Evolutionary conservation across 2,797 vertebrate species (phyloP).

Genomic region (Sebastes elongatus): DNA sequence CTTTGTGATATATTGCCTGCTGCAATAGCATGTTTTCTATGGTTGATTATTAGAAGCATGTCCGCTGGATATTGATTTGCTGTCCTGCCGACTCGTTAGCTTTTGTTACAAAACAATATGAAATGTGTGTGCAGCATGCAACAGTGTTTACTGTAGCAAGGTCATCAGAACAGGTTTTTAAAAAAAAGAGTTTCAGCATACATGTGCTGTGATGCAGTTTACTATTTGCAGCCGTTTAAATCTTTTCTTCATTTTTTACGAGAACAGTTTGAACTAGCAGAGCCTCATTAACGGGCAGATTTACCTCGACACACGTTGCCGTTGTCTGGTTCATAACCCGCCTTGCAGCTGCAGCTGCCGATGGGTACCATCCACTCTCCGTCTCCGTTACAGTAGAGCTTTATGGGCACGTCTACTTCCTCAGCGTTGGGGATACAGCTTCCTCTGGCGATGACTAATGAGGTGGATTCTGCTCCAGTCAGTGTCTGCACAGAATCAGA

Average conservation of each 20-base stretch:
- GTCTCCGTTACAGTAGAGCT: slow-evolving; percentile 97
- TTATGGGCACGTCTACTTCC: slow-evolving; percentile 96
- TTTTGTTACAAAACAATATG: slow-evolving; percentile 3
- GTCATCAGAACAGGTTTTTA: slow-evolving; percentile 10
- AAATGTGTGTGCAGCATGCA: background rate
- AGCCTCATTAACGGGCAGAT: slow-evolving; percentile 45
- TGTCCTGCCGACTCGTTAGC: slow-evolving; percentile 21
- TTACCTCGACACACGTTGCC: slow-evolving; percentile 93
- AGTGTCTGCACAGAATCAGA: slow-evolving; percentile 81
- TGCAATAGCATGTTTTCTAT: background rate
- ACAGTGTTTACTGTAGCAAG: background rate
- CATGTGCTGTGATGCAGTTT: background rate
- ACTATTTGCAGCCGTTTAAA: background rate
- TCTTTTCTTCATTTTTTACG: background rate
- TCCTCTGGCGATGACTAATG: slow-evolving; percentile 95
- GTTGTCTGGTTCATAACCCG: slow-evolving; percentile 94
- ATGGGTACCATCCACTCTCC: slow-evolving; percentile 99
- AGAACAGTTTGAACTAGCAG: slow-evolving; percentile 1
- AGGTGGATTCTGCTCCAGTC: slow-evolving; percentile 95
- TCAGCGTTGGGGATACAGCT: slow-evolving; percentile 94
- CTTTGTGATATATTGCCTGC: background rate
- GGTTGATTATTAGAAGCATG: slow-evolving; percentile 21
- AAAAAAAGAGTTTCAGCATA: background rate
- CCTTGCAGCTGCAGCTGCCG: slow-evolving; percentile 94
- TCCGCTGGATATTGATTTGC: slow-evolving; percentile 47